Base-by-base conservation (phyloP, 2,888 invertebrate genomes). In the Lepidonotus clava region DNA sequence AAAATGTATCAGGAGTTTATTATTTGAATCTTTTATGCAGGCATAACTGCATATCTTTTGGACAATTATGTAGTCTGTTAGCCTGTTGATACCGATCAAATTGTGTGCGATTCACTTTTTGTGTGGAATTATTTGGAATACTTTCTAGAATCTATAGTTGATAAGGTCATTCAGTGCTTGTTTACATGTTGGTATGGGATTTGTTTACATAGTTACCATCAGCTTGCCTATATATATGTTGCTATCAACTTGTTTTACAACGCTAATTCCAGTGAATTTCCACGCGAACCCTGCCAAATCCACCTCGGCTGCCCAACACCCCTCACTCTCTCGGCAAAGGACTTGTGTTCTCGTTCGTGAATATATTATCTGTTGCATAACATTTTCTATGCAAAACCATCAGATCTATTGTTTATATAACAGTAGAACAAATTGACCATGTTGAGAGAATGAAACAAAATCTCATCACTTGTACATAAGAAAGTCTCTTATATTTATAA, bases 401-500 rank as follows among this genome's bases (percentile, higher is more conserved):
- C 83, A 83, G 32, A 8, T 83, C 34, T 83, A 83, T 56, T 83
- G 83, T 83, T 83, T 53, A 5, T 5, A 80, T 28, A 80, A 80
- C 46, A 80, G 46, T 80, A 80, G 80, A 51, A 46, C 41, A 80
- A 51, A 80, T 41, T 80, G 80, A 80, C 46, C 80, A 80, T 80
- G 80, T 80, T 80, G 80, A 80, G 80, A 80, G 51, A 80, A 80
- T 80, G 51, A 67, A 80, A 28, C 41, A 71, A 36, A 38, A 76
- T 32, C 61, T 46, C 56, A 77, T 77, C 86, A 86, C 77, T 66
- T 86, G 86, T 86, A 86, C 38, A 86, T 86, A 86, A 86, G 61
- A 86, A 77, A 32, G 66, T 46, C 86, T 86, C 77, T 86, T 86
- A 86, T 86, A 86, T 86, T 86, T 86, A 86, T 86, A 86, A 86